These are phyloP conservation scores for Pelodiscus sinensis DNA, from an alignment of 2,113 vertebrate species.

Conservation along the genomic window DNA sequence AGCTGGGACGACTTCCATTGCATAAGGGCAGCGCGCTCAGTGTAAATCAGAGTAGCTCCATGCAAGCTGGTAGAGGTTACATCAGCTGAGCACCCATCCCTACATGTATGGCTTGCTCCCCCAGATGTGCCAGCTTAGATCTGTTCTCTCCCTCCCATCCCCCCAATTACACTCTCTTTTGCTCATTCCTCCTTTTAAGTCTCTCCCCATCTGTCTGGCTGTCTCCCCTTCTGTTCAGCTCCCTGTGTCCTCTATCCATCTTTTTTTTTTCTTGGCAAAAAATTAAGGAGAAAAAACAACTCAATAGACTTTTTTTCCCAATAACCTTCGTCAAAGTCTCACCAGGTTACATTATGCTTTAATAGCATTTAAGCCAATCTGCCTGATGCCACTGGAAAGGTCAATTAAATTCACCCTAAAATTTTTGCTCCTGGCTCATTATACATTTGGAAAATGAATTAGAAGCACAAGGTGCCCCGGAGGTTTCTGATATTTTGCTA, in stretches of 20 bases:
- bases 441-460: constrained; percentile 84
- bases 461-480: constrained; percentile 81
- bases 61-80: not conserved
- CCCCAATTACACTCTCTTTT: not conserved
- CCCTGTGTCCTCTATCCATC: constrained; percentile 59
- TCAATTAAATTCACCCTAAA: constrained; percentile 89
- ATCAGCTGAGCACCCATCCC: not conserved
- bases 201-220: constrained; percentile 49
- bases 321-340: constrained; percentile 78
- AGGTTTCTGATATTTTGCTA: constrained; percentile 83
- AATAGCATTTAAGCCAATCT: constrained; percentile 83
- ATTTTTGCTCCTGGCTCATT: constrained; percentile 84
- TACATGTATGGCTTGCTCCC: not conserved
- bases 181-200: constrained; percentile 28
- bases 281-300: constrained; percentile 52
- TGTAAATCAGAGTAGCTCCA: not conserved
- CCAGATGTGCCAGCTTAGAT: constrained; percentile 29
- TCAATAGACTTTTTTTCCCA: constrained; percentile 60
- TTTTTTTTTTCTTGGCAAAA: constrained; percentile 45
- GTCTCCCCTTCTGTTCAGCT: constrained; percentile 62
- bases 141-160: not conserved
- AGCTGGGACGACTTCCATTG: not conserved
- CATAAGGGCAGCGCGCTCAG: not conserved
- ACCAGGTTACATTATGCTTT: constrained; percentile 78
- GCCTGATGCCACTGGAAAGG: constrained; percentile 84